These are phyloP conservation scores for Rhodeus uyekii DNA, from an alignment of 2,797 vertebrate genomes.

Conservation along the genomic window DNA sequence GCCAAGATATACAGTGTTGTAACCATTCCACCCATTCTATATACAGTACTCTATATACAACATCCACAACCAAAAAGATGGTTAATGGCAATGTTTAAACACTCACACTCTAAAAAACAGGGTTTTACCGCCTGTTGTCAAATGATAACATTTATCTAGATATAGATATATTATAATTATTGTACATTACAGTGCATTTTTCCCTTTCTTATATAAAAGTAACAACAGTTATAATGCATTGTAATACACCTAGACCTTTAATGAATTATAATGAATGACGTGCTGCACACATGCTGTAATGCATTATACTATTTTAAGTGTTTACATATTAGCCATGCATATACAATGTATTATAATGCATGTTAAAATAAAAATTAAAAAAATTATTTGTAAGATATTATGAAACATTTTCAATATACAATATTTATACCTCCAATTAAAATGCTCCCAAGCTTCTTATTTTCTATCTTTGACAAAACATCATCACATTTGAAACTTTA, in stretches of 20 bases:
- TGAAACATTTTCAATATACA: background rate
- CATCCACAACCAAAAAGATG: background rate
- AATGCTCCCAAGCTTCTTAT: background rate
- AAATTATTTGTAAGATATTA: background rate
- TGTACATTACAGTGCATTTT: background rate
- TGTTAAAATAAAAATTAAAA: background rate
- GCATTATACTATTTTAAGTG: background rate
- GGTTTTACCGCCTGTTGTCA: background rate
- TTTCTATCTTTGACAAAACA: background rate
- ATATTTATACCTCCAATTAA: no score
- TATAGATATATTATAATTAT: background rate
- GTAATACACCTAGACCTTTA: background rate
- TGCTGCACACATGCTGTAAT: background rate
- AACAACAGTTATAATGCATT: background rate
- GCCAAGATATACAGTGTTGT: conserved; percentile 1
- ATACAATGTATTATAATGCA: background rate
- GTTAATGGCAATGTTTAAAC: background rate
- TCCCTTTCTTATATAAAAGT: background rate
- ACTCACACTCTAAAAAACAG: background rate
- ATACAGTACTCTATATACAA: background rate
- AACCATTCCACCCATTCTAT: conserved; percentile 2
- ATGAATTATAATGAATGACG: background rate
- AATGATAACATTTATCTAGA: background rate
- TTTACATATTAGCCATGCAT: background rate
- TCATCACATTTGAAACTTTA: background rate